These are phyloP conservation scores for Columba guinea DNA, from an alignment of 2,797 vertebrate genomes.

Conservation along the genomic window DNA sequence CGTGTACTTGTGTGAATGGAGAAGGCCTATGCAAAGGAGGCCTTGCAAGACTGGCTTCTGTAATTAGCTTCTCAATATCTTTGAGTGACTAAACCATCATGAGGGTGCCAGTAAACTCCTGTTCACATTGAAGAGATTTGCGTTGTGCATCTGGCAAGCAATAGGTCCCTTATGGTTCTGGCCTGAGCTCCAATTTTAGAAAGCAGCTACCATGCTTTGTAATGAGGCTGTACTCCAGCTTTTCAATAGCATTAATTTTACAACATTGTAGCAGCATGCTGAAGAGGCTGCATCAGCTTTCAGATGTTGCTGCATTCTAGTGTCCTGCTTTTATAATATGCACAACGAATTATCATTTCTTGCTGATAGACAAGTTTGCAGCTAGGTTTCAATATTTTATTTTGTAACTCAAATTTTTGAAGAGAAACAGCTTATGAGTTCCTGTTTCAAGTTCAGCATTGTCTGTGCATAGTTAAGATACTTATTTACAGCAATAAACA, in stretches of 20 bases:
- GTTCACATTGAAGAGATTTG: background rate
- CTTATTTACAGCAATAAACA: background rate
- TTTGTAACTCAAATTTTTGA: background rate
- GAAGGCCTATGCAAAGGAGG: background rate
- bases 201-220: background rate
- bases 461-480: background rate
- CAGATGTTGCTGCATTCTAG: background rate
- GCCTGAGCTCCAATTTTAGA: background rate
- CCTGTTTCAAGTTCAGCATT: background rate
- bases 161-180: background rate
- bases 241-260: background rate
- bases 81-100: background rate
- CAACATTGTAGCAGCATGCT: background rate
- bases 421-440: background rate
- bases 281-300: background rate
- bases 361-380: background rate
- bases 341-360: background rate
- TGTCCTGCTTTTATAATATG: background rate
- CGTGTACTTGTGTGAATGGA: accelerated
- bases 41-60: background rate
- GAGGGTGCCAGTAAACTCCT: background rate
- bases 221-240: background rate
- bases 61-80: background rate
- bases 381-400: background rate
- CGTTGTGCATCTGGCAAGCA: background rate